Base-by-base conservation (phyloP, 2,113 vertebrate genomes). In the Barnardius zonarius region DNA sequence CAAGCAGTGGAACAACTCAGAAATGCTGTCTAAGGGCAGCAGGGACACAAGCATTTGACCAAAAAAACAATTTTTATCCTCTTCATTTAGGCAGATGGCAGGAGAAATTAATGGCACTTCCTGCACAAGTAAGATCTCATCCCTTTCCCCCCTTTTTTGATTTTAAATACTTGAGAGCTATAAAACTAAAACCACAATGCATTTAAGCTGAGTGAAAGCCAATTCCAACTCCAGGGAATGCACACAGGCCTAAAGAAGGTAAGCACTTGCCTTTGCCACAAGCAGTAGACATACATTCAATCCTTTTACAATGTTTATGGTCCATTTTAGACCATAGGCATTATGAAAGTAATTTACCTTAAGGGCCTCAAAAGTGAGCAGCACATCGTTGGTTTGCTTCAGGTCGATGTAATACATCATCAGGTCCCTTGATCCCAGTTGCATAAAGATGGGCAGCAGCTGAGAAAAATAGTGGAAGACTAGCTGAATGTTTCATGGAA, bases 321-420 rank as follows among this genome's bases (percentile, higher is more conserved):
- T 28, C 37, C 5, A 7, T 62, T 37, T 80, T 37, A 51, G 20
- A 59, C 57, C 57, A 59, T 11, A 35, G 9, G 8, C 49, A 17
- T 51, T 52, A 51, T 28, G 5, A 20, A 79, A 63, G 35, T 24
- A 44, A 54, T 41, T 96, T 98, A 99, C 99, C 99, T 99, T 99
- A 41, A 99, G 98, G 31, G 99, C 99, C 96, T 99, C 99, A 95
- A 99, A 99, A 9, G 99, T 99, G 70, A 99, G 99, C 90, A 99
- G 98, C 52, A 99, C 99, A 59, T 99, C 99, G 2, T 99, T 99
- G 78, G 99, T 99, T 97, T 99, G 98, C 93, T 99, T 99, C 91
- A 99, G 96, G 95, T 99, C 99, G 79, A 99, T 99, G 93, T 99
- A 99, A 95, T 99, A 99, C 99, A 99, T 99, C 97, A 99, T 99